phyloP scores from a whole-genome alignment of 1,140 invertebrate species.

The Lethrus apterus region DNA sequence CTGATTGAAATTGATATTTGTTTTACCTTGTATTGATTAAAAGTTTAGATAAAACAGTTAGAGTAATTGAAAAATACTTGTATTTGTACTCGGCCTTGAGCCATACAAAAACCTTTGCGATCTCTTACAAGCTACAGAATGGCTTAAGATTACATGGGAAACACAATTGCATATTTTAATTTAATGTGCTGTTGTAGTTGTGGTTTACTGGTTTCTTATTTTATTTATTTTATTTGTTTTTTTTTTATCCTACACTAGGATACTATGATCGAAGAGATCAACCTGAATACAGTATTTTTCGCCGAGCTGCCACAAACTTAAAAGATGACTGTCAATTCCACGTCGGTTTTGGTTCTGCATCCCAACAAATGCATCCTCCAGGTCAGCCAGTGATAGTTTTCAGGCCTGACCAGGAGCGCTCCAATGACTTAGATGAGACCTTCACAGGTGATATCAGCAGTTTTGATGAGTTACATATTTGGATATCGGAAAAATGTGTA shows the following conservation, averaged over 20 bases:
- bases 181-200: not conserved
- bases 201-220: not conserved
- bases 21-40: no score
- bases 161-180: not conserved
- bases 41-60: no score
- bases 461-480: constrained; percentile 75
- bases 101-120: no score
- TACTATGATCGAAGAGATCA: constrained; percentile 83
- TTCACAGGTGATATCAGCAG: constrained; percentile 61
- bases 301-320: constrained; percentile 76
- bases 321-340: constrained; percentile 96
- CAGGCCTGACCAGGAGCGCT: constrained; percentile 67
- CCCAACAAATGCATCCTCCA: constrained; percentile 74
- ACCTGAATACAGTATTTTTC: constrained; percentile 70
- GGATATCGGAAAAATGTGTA: constrained; percentile 85
- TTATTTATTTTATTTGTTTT: no score
- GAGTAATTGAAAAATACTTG: no score
- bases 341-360: constrained; percentile 84
- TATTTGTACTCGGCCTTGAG: no score
- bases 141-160: no score
- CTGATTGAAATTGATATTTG: no score
- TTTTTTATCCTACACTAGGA: constrained; percentile 30
- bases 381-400: constrained; percentile 72
- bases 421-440: constrained; percentile 75
- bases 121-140: no score